Evolutionary conservation across 2,113 vertebrate species (phyloP).

Genomic region (Sander vitreus): DNA sequence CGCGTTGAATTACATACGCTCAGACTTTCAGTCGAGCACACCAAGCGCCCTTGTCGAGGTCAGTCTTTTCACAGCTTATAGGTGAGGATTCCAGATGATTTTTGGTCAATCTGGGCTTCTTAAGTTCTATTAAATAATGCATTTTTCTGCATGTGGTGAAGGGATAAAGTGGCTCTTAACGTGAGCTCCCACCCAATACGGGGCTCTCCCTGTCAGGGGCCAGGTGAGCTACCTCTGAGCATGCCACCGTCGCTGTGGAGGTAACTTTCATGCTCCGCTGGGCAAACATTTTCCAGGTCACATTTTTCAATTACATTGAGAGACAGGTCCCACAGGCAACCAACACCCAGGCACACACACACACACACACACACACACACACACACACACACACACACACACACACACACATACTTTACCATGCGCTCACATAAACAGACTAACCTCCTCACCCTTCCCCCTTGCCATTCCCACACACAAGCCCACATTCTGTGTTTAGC

Average conservation of each 20-base stretch:
- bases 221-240: constrained; percentile 81
- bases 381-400: constrained; percentile 7
- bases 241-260: constrained; percentile 76
- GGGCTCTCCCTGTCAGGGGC: constrained; percentile 77
- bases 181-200: constrained; percentile 71
- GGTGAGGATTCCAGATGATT: constrained; percentile 60
- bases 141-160: constrained; percentile 77
- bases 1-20: constrained; percentile 20
- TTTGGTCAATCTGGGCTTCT: constrained; percentile 77
- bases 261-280: constrained; percentile 88
- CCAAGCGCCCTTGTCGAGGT: constrained; percentile 69
- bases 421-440: constrained; percentile 66
- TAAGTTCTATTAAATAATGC: constrained; percentile 82
- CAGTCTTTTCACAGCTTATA: constrained; percentile 52
- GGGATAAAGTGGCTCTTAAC: constrained; percentile 84
- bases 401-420: constrained; percentile 40
- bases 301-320: constrained; percentile 89
- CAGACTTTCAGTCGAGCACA: constrained; percentile 16
- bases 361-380: constrained; percentile 34
- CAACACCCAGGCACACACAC: constrained; percentile 43
- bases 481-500: constrained; percentile 47
- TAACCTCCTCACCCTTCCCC: constrained; percentile 58
- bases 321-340: constrained; percentile 80
- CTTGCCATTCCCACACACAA: constrained; percentile 32
- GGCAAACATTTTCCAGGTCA: constrained; percentile 89